Conservation (phyloP, 2,797 vertebrate genomes). For the Perodicticus potto region DNA sequence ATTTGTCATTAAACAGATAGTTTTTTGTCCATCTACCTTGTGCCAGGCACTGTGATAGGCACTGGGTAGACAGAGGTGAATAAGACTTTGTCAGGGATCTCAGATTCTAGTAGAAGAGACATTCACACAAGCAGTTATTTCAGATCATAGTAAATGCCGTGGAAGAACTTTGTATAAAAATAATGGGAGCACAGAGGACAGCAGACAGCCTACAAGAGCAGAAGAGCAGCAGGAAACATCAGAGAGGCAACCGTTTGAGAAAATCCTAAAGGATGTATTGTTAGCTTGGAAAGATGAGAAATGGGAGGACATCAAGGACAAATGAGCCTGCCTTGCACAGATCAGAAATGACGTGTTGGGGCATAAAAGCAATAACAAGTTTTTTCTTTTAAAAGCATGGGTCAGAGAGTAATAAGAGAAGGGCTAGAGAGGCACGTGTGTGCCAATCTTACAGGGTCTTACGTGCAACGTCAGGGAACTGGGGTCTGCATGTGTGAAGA, state of each 20-base stretch:
- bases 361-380: neutral
- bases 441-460: neutral
- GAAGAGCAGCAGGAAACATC: neutral
- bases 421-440: neutral
- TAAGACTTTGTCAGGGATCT: neutral
- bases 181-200: neutral
- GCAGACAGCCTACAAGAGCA: neutral
- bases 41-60: neutral
- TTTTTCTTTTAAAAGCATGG: neutral
- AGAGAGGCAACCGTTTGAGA: neutral
- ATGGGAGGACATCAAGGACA: neutral
- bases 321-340: neutral
- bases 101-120: slow-evolving; percentile 33
- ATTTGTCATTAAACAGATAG: slow-evolving; percentile 46
- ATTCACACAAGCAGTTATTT: neutral
- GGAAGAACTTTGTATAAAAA: neutral
- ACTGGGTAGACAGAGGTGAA: neutral
- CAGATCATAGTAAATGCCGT: neutral
- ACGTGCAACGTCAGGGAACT: neutral
- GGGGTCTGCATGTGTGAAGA: neutral
- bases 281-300: neutral
- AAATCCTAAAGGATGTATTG: neutral
- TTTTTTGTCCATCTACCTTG: neutral
- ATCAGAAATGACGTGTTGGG: neutral
- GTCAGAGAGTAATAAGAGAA: neutral